These are phyloP conservation scores for Ahaetulla prasina DNA, from an alignment of 2,113 vertebrate genomes.

Conservation along the genomic window DNA sequence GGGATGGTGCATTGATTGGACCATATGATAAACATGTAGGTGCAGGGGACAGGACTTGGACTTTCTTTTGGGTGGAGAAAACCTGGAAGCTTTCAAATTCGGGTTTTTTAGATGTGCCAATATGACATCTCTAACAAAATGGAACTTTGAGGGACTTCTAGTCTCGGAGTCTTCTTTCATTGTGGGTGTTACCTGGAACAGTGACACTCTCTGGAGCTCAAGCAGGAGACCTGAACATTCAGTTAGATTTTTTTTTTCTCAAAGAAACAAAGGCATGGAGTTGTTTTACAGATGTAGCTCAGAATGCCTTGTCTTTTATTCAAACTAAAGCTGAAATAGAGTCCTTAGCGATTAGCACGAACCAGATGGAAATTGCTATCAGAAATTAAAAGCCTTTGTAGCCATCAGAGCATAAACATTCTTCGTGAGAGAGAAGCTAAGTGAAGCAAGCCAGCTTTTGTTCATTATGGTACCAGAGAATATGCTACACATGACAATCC, in stretches of 20 bases:
- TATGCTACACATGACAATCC: constrained; percentile 23
- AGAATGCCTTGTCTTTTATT: constrained; percentile 14
- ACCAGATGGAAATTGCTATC: constrained; percentile 38
- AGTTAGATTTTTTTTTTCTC: neutral
- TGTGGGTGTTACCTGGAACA: too few species aligned
- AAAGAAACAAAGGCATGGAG: constrained; percentile 4
- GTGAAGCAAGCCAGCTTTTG: constrained; percentile 38
- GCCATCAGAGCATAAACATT: constrained; percentile 41
- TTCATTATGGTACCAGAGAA: constrained; percentile 44
- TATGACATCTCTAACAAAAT: too few species aligned
- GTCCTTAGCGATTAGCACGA: constrained; percentile 39
- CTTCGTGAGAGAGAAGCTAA: constrained; percentile 33
- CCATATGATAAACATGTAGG: too few species aligned
- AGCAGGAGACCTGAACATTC: constrained; percentile 14
- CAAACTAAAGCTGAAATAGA: constrained; percentile 36
- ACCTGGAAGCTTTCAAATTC: too few species aligned
- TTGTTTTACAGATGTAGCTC: constrained; percentile 20
- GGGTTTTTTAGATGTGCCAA: too few species aligned
- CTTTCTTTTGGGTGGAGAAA: too few species aligned
- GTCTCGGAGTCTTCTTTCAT: too few species aligned
- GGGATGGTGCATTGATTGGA: too few species aligned
- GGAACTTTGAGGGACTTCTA: too few species aligned
- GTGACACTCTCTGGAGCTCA: neutral
- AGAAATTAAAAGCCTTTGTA: constrained; percentile 50
- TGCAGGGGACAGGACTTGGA: too few species aligned